phyloP scores from a whole-genome alignment of 2,888 invertebrate genomes.

The Quadriops clusia region DNA sequence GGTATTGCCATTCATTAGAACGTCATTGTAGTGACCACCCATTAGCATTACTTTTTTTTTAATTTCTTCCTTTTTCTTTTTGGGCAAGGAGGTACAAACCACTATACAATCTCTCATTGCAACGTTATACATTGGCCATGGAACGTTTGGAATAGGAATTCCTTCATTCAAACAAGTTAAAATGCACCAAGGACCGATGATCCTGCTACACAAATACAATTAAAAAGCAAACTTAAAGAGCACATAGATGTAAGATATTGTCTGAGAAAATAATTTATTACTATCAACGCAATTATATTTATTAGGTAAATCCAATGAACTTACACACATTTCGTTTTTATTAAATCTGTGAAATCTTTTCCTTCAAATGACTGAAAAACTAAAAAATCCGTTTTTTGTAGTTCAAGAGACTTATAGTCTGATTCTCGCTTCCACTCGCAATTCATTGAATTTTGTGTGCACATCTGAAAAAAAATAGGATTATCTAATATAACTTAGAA shows the following conservation, averaged over 20 bases:
- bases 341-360: slow-evolving; percentile 52
- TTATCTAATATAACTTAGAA: too few relatives aligned
- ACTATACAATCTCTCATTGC: slow-evolving; percentile 66
- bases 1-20: slow-evolving; percentile 55
- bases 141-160: slow-evolving; percentile 60
- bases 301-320: slow-evolving; percentile 37
- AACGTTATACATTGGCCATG: slow-evolving; percentile 66
- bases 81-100: slow-evolving; percentile 44
- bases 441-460: slow-evolving; percentile 44
- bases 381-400: slow-evolving; percentile 60
- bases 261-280: neutral
- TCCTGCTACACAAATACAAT: slow-evolving; percentile 40
- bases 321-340: slow-evolving; percentile 56
- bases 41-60: slow-evolving; percentile 57
- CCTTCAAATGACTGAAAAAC: slow-evolving; percentile 71
- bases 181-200: slow-evolving; percentile 74
- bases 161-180: slow-evolving; percentile 60
- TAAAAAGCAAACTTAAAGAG: neutral
- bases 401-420: slow-evolving; percentile 37
- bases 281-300: slow-evolving; percentile 4
- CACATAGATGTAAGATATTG: too few relatives aligned
- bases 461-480: slow-evolving; percentile 22
- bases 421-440: slow-evolving; percentile 54
- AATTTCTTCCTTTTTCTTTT: slow-evolving; percentile 42
- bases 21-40: slow-evolving; percentile 60